Conservation (phyloP, 2,888 invertebrate genomes). For the Melanostoma scalare region DNA sequence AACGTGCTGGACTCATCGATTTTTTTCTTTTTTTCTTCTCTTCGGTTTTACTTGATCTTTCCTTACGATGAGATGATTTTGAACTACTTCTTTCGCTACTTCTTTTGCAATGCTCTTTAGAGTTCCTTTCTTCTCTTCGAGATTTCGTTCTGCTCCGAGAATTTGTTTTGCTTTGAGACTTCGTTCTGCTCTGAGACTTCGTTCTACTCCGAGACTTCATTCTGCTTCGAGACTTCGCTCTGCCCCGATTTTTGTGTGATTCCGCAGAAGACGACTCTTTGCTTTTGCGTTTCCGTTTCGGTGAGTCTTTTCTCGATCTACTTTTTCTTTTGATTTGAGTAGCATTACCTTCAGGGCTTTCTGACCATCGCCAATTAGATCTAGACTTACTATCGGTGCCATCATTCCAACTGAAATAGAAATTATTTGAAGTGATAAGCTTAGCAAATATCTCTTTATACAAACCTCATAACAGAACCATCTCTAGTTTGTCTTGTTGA, state of each 20-base stretch:
- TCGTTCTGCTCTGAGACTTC: too few relatives aligned
- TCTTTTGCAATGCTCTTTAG: neutral
- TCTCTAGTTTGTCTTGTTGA: constrained; percentile 15
- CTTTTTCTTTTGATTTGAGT: neutral
- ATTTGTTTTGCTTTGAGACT: too few relatives aligned
- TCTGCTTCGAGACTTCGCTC: neutral
- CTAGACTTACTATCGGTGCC: constrained; percentile 74
- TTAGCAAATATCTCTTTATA: neutral
- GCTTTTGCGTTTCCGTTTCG: neutral
- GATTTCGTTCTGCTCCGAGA: neutral
- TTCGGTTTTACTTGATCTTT: neutral
- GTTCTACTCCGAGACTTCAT: too few relatives aligned
- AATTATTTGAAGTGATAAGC: neutral
- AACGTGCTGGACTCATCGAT: neutral
- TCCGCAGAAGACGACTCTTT: constrained; percentile 3
- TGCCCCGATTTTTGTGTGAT: constrained; percentile 4
- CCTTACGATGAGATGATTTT: neutral
- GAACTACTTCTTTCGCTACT: neutral
- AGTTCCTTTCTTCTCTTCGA: neutral
- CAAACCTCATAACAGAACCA: constrained; percentile 34
- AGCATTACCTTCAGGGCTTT: constrained; percentile 85
- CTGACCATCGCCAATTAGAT: constrained; percentile 89
- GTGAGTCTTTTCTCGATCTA: neutral
- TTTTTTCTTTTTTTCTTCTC: neutral
- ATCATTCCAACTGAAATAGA: constrained; percentile 78